Base-by-base conservation (phyloP, 2,888 invertebrate species). In the Nemurella pictetii region DNA sequence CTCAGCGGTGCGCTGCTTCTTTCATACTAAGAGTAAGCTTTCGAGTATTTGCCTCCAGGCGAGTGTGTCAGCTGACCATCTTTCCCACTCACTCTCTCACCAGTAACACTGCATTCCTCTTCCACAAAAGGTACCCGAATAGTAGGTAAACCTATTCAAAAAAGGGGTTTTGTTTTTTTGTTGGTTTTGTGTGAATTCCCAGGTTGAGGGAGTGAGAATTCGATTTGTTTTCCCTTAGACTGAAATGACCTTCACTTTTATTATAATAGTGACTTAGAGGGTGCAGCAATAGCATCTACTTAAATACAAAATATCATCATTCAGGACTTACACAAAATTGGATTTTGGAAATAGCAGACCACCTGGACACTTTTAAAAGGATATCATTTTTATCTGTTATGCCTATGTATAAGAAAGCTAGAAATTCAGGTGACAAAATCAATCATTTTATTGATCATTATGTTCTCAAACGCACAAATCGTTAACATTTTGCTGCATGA, bases 1-100 rank as follows among this genome's bases (percentile, higher is more conserved):
- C 55, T 55, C 55, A 20, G 12, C 20, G 55, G 55, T 55, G 55
- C 55, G 55, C 55, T 55, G 55, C 55, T 55, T 55, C 55, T 55
- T 55, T 55, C 55, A 20, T 55, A 55, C 55, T 55, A 55, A 55
- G 55, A 55, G 55, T 55, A 55, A 55, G 55, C 75, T 75, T 75
- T 75, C 28, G 75, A 75, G 27, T 75, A 28, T 75, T 75, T 75
- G 75, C 75, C 75, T 75, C 75, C 15, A 75, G 75, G 75, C 75
- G 12, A 20, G 15, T 2, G 55, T 55, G 75, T 75, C 75, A 75
- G 75, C 75, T 75, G 75, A 75, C 75, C 75, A 75, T 75, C 75
- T 26, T 28, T 28, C 75, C 28, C 75, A 27, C 75, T 55, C 55
- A 27, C 75, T 75, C 75, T 75, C 28, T 27, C 75, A 75, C 75